Conservation (phyloP, 2,888 invertebrate genomes). For the Andrena camellia region DNA sequence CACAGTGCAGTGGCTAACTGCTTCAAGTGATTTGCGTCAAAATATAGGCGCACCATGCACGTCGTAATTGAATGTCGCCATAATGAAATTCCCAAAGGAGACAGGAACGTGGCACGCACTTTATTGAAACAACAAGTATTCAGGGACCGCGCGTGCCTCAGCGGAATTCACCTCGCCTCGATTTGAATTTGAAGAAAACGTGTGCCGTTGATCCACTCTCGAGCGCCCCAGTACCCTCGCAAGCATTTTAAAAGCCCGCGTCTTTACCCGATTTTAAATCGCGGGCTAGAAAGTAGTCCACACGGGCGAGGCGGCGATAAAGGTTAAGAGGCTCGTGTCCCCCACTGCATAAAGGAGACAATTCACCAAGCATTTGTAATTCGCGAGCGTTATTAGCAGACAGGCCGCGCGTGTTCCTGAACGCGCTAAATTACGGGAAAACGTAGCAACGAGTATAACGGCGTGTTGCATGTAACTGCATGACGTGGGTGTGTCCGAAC, state of each 20-base stretch:
- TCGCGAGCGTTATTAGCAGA: constrained; percentile 13
- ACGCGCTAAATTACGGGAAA: constrained; percentile 53
- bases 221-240: not conserved
- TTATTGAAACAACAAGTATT: constrained; percentile 43
- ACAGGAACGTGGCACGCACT: constrained; percentile 34
- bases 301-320: not conserved
- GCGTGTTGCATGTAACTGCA: constrained; percentile 40
- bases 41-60: constrained; percentile 26
- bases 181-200: not conserved
- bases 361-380: constrained; percentile 24
- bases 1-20: not conserved
- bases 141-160: constrained; percentile 6
- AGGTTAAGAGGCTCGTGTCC: constrained; percentile 4
- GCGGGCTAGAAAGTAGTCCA: not conserved
- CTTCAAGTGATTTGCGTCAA: constrained; percentile 39
- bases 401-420: constrained; percentile 38
- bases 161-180: constrained; percentile 8
- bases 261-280: not conserved
- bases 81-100: constrained; percentile 55
- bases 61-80: constrained; percentile 50
- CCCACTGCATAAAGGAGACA: not conserved
- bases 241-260: not conserved
- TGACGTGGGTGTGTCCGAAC: constrained; percentile 33
- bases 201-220: not conserved
- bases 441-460: constrained; percentile 55